Percentiles rank a stretch among this genome's conserved stretches.
These are phyloP conservation scores for Dasypogon diadema DNA, from an alignment of 2,888 invertebrate genomes.

Conservation along the genomic window DNA sequence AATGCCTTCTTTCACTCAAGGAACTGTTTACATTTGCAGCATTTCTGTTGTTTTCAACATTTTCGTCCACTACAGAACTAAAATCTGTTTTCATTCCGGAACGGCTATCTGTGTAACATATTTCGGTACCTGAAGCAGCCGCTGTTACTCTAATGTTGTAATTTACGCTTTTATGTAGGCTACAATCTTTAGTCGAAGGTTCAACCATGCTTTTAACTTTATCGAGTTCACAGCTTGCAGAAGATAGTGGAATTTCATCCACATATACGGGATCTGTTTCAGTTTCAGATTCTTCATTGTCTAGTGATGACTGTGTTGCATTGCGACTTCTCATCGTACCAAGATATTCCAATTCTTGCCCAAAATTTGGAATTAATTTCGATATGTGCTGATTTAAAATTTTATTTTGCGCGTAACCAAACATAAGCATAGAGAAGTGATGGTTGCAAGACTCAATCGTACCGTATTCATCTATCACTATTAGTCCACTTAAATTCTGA, in stretches of 20 bases:
- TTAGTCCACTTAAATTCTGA: slow-evolving; percentile 75
- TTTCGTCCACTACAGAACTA: slow-evolving; percentile 20
- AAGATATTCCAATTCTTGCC: slow-evolving; percentile 71
- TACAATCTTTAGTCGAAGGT: background rate
- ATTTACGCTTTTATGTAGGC: background rate
- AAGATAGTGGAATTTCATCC: slow-evolving; percentile 53
- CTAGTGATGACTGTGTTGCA: slow-evolving; percentile 72
- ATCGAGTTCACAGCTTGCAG: slow-evolving; percentile 1
- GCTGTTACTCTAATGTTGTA: background rate
- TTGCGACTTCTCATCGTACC: slow-evolving; percentile 70
- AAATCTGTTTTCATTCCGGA: background rate
- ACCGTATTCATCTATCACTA: slow-evolving; percentile 75
- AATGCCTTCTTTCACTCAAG: slow-evolving; percentile 15
- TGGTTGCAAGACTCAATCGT: slow-evolving; percentile 76
- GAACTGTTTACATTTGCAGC: slow-evolving; percentile 51
- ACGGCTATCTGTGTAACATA: background rate
- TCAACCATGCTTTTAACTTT: slow-evolving; percentile 32
- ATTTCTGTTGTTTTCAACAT: slow-evolving; percentile 56
- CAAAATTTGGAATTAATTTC: slow-evolving; percentile 75
- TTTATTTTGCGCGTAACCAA: slow-evolving; percentile 74
- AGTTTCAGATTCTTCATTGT: slow-evolving; percentile 70
- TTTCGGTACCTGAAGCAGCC: background rate
- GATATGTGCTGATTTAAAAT: slow-evolving; percentile 73
- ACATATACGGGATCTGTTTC: slow-evolving; percentile 60
- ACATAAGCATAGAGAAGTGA: slow-evolving; percentile 76